These are phyloP conservation scores for Cerastis rubricosa DNA, from an alignment of 2,888 invertebrate genomes.

Conservation along the genomic window DNA sequence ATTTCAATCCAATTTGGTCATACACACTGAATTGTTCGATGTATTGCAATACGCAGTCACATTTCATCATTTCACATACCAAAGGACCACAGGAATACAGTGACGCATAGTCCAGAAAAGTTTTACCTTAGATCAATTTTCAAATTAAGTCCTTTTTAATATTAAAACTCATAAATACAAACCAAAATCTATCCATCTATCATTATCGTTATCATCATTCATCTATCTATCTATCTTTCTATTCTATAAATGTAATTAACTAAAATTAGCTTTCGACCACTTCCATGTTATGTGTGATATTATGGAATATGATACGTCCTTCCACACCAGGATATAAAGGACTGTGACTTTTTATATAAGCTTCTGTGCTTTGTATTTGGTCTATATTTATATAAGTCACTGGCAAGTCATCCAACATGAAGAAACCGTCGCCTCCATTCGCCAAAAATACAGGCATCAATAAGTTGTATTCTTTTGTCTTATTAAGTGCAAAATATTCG, in stretches of 20 bases:
- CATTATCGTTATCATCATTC: too few species aligned
- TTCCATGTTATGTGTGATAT: constrained; percentile 55
- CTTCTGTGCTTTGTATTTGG: constrained; percentile 82
- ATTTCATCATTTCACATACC: constrained; percentile 7
- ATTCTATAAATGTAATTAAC: too few species aligned
- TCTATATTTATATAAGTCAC: constrained; percentile 71
- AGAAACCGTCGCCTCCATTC: constrained; percentile 94
- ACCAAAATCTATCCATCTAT: too few species aligned
- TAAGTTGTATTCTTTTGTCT: constrained; percentile 91
- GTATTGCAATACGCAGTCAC: background rate
- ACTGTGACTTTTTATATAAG: constrained; percentile 91
- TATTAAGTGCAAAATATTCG: constrained; percentile 89
- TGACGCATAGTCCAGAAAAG: background rate
- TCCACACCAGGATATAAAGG: constrained; percentile 92
- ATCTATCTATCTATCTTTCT: too few species aligned
- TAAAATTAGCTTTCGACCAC: constrained; percentile 61
- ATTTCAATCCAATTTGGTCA: background rate
- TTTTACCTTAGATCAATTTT: background rate
- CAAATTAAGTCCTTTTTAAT: constrained; percentile 2
- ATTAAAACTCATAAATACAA: background rate
- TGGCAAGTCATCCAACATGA: constrained; percentile 83
- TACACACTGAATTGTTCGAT: background rate
- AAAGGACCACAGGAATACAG: background rate
- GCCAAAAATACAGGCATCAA: constrained; percentile 92
- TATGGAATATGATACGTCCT: constrained; percentile 89